Percentiles rank a stretch among this genome's conserved stretches.
Conservation (phyloP, 2,888 invertebrate species). For the Leptopilina myrica region DNA sequence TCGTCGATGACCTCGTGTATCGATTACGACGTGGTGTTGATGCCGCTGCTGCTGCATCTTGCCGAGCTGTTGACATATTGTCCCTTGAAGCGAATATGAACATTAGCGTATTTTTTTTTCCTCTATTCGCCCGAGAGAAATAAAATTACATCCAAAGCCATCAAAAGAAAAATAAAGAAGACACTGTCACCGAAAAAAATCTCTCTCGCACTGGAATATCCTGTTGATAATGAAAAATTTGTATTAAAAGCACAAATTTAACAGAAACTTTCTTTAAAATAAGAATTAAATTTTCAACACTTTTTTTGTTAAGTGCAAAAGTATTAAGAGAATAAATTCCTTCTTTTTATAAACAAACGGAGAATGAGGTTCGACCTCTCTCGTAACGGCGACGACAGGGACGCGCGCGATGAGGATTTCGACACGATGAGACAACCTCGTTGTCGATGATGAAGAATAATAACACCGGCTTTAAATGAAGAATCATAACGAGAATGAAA, state of each 20-base stretch:
- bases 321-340: too few relatives aligned
- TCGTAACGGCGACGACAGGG: conserved; percentile 33
- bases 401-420: conserved; percentile 28
- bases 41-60: conserved; percentile 54
- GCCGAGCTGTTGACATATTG: conserved; percentile 74
- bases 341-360: not conserved
- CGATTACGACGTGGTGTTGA: conserved; percentile 79
- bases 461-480: conserved; percentile 42
- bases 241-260: too few relatives aligned
- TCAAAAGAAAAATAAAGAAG: not conserved
- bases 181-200: too few relatives aligned
- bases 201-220: too few relatives aligned
- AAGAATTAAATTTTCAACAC: too few relatives aligned
- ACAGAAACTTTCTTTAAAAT: too few relatives aligned
- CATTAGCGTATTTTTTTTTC: conserved; percentile 23
- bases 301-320: too few relatives aligned
- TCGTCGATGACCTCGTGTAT: conserved; percentile 88
- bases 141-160: not conserved
- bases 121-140: not conserved
- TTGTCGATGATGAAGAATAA: conserved; percentile 34
- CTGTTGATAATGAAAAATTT: too few relatives aligned
- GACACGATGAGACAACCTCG: conserved; percentile 31
- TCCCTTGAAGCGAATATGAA: conserved; percentile 66
- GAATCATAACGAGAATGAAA: conserved; percentile 43
- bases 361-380: conserved; percentile 12